A percentile compares a stretch with the other conserved stretches of the same genome.
Evolutionary conservation across 2,797 vertebrate genomes (phyloP).

Genomic region (Echiichthys vipera): DNA sequence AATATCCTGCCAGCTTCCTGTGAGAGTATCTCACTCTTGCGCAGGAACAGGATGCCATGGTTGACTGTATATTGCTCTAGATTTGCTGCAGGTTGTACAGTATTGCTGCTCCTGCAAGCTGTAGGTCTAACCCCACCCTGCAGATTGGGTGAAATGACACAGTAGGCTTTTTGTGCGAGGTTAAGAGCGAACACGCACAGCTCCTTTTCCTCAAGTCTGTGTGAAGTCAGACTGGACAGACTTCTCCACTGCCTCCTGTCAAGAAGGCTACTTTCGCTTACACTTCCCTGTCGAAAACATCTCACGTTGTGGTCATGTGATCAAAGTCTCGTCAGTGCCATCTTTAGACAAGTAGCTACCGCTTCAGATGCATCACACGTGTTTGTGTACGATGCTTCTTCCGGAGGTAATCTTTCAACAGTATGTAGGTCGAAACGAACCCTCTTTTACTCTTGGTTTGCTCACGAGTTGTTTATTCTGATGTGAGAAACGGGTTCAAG

Average conservation of each 20-base stretch:
- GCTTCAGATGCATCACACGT: neutral
- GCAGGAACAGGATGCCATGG: slow-evolving; percentile 10
- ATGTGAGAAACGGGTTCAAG: slow-evolving; percentile 20
- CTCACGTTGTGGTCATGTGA: slow-evolving; percentile 40
- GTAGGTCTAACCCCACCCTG: slow-evolving; percentile 50
- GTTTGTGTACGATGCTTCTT: neutral
- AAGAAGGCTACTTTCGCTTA: slow-evolving; percentile 44
- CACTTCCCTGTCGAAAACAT: slow-evolving; percentile 23
- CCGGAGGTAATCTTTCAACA: neutral
- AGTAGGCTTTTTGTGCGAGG: slow-evolving; percentile 63
- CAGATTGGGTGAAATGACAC: slow-evolving; percentile 39
- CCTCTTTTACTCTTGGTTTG: neutral
- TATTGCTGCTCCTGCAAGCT: slow-evolving; percentile 27
- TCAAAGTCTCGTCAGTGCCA: neutral
- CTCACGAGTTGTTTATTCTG: neutral
- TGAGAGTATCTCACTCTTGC: slow-evolving; percentile 15
- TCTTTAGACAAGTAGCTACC: neutral
- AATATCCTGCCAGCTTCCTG: slow-evolving; percentile 37
- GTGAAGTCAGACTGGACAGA: slow-evolving; percentile 36
- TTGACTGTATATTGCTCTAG: neutral
- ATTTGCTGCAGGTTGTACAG: slow-evolving; percentile 29
- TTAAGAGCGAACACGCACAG: slow-evolving; percentile 10
- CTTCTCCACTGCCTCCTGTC: slow-evolving; percentile 16
- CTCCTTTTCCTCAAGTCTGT: slow-evolving; percentile 36
- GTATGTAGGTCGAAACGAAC: neutral